These are phyloP conservation scores for Agrochola litura DNA, from an alignment of 2,888 invertebrate species.

Conservation along the genomic window DNA sequence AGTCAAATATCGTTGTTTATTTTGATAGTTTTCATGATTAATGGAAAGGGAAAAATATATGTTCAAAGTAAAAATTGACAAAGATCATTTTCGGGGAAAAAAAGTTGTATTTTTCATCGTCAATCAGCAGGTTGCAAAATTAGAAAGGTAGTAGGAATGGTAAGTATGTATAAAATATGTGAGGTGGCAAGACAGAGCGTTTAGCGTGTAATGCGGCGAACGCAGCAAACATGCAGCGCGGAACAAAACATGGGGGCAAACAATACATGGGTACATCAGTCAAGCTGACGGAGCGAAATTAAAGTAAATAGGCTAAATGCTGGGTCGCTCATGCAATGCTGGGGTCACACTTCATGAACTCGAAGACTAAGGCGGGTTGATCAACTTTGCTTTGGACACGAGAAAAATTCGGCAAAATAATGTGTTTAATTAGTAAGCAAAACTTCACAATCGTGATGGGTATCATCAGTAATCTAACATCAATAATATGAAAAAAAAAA, in stretches of 20 bases:
- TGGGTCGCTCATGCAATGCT: slow-evolving; percentile 81
- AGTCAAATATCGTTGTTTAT: neutral
- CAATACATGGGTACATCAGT: slow-evolving; percentile 82
- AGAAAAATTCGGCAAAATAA: neutral
- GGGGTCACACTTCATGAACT: slow-evolving; percentile 76
- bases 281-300: slow-evolving; percentile 76
- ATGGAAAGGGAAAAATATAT: neutral
- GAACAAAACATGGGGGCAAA: slow-evolving; percentile 86
- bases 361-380: slow-evolving; percentile 34
- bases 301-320: slow-evolving; percentile 58
- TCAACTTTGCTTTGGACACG: neutral
- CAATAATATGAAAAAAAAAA: neutral
- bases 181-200: slow-evolving; percentile 79
- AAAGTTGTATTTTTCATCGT: neutral
- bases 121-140: slow-evolving; percentile 13
- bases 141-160: slow-evolving; percentile 10
- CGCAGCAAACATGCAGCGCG: slow-evolving; percentile 83
- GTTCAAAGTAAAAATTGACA: neutral
- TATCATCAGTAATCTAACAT: neutral
- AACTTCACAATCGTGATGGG: neutral
- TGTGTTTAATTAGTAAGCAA: too few species aligned
- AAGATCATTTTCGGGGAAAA: neutral
- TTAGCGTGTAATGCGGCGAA: slow-evolving; percentile 80
- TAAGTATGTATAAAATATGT: slow-evolving; percentile 40
- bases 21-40: neutral